Conservation (phyloP, 2,888 invertebrate species). For the Napeogenes sylphis region DNA sequence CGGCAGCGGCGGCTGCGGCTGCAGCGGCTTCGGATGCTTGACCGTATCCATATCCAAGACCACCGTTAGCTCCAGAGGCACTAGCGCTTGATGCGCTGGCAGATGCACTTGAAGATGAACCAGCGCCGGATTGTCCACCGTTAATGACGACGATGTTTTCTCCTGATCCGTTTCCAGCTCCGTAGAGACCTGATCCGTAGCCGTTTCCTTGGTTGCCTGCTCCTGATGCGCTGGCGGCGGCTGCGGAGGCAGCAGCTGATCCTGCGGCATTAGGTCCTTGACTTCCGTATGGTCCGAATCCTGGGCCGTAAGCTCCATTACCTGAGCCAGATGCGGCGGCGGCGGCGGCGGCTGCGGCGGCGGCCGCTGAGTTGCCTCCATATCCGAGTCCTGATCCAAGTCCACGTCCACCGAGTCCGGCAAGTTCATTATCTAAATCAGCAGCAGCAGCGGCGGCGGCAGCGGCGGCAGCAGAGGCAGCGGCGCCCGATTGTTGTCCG, state of each 20-base stretch:
- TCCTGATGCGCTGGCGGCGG: slow-evolving; percentile 15
- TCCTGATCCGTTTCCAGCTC: background rate
- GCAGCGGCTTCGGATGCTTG: slow-evolving; percentile 14
- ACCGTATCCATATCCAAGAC: background rate
- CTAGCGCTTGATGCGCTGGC: slow-evolving; percentile 5
- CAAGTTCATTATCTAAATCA: too few relatives aligned
- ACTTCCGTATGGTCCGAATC: background rate
- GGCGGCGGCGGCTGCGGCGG: slow-evolving; percentile 8
- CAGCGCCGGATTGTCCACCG: slow-evolving; percentile 9
- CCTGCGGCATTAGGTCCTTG: slow-evolving; percentile 7
- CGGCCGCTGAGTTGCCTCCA: too few relatives aligned
- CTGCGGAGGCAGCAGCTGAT: slow-evolving; percentile 6
- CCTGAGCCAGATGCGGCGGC: background rate
- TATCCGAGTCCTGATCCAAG: too few relatives aligned
- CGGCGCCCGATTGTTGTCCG: too few relatives aligned
- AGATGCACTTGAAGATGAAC: slow-evolving; percentile 7
- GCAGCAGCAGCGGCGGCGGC: too few relatives aligned
- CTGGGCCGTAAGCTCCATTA: background rate
- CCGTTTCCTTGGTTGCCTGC: slow-evolving; percentile 5
- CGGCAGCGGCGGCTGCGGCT: slow-evolving; percentile 13
- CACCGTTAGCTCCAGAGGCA: background rate
- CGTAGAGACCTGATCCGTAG: slow-evolving; percentile 3
- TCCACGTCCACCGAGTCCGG: too few relatives aligned
- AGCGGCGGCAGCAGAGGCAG: too few relatives aligned
- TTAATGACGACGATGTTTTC: slow-evolving; percentile 3